Evolutionary conservation across 2,888 invertebrate genomes (phyloP).

Genomic region (Watsonalla cultraria): DNA sequence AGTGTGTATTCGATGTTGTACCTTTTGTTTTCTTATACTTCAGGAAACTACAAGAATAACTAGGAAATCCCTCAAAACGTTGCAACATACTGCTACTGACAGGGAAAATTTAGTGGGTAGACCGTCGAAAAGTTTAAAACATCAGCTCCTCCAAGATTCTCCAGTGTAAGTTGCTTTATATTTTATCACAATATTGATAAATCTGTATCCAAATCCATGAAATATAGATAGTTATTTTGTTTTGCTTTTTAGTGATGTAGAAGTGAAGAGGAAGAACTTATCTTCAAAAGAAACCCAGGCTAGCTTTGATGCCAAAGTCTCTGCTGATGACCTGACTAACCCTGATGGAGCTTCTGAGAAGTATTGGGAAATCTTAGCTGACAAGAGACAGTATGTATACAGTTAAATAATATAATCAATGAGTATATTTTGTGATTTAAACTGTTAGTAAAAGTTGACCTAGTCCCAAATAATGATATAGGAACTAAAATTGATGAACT

Average conservation of each 20-base stretch:
- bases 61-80: conserved; percentile 84
- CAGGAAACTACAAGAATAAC: conserved; percentile 38
- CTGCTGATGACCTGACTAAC: conserved; percentile 84
- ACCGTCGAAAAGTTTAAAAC: conserved; percentile 68
- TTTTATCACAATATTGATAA: neutral
- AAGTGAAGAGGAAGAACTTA: conserved; percentile 69
- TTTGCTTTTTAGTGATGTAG: conserved; percentile 47
- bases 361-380: conserved; percentile 88
- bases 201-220: neutral
- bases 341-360: conserved; percentile 83
- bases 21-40: conserved; percentile 4
- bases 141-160: conserved; percentile 69
- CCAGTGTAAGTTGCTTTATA: conserved; percentile 54
- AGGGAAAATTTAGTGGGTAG: conserved; percentile 88
- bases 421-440: too few species aligned
- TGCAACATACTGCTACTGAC: conserved; percentile 84
- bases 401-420: too few species aligned
- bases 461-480: too few species aligned
- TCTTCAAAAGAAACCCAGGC: conserved; percentile 82
- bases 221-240: neutral
- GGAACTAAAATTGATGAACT: too few species aligned
- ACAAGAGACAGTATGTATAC: conserved; percentile 79
- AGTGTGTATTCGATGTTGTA: neutral
- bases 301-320: conserved; percentile 74
- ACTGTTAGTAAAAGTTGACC: too few species aligned